A percentile compares a stretch with the other conserved stretches of the same genome.
phyloP scores from a whole-genome alignment of 2,797 vertebrate genomes.

The Novumbra hubbsi region DNA sequence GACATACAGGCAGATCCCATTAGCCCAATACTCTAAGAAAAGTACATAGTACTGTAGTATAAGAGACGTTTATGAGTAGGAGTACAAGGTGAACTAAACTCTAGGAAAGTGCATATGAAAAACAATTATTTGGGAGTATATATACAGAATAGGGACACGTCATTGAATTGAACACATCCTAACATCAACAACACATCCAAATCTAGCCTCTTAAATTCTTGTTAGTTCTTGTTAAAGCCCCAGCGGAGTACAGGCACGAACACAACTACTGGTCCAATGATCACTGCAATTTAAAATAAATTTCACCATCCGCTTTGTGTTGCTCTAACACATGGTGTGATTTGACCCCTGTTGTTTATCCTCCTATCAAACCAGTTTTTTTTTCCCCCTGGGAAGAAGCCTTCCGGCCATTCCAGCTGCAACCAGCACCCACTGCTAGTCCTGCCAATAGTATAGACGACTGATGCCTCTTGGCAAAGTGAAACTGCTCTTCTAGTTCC shows the following conservation, averaged over 20 bases:
- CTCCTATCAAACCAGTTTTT: constrained; percentile 53
- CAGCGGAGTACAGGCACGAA: constrained; percentile 33
- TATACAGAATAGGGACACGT: background rate
- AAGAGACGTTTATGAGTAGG: background rate
- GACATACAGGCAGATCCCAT: background rate
- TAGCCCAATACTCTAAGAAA: constrained; percentile 1
- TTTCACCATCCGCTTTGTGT: constrained; percentile 26
- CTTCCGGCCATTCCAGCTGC: constrained; percentile 64
- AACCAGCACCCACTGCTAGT: constrained; percentile 55
- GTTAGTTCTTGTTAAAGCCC: background rate
- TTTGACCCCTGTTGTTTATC: constrained; percentile 59
- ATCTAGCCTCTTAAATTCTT: background rate
- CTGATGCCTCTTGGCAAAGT: constrained; percentile 40
- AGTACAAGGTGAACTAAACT: background rate
- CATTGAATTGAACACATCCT: too few species aligned
- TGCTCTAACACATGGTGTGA: constrained; percentile 48
- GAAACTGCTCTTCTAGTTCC: constrained; percentile 54
- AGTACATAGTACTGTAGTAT: background rate
- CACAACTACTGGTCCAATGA: constrained; percentile 50
- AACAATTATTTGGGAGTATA: background rate
- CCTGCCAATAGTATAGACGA: constrained; percentile 33
- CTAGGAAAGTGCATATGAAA: background rate
- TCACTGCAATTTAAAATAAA: constrained; percentile 47
- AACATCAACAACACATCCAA: background rate
- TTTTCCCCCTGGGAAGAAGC: constrained; percentile 49